Evolutionary conservation across 2,113 vertebrate genomes (phyloP).

Genomic region (Mustela lutreola): DNA sequence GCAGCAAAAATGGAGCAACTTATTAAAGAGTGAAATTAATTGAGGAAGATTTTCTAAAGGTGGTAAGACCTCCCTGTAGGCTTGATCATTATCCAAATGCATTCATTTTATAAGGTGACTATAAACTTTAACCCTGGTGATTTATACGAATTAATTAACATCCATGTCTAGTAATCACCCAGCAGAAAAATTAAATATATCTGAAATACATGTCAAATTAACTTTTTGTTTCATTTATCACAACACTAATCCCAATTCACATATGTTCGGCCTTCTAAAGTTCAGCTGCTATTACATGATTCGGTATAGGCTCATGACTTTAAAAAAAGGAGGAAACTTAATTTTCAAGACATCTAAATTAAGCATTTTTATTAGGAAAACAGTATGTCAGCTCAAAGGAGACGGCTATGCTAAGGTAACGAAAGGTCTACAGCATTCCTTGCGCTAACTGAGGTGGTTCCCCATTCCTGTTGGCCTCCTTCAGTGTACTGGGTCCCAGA

Average conservation of each 20-base stretch:
- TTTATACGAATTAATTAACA: slow-evolving; percentile 54
- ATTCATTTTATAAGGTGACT: slow-evolving; percentile 39
- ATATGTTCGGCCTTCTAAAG: slow-evolving; percentile 53
- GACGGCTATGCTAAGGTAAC: background rate
- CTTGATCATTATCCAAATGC: slow-evolving; percentile 1
- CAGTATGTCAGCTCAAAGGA: slow-evolving; percentile 34
- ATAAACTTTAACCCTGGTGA: slow-evolving; percentile 19
- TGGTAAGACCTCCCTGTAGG: background rate
- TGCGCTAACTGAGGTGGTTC: background rate
- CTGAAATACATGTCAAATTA: slow-evolving; percentile 60
- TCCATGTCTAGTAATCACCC: slow-evolving; percentile 50
- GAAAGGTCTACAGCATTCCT: background rate
- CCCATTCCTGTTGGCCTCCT: background rate
- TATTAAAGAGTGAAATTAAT: background rate
- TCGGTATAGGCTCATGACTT: background rate
- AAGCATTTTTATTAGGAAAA: slow-evolving; percentile 7
- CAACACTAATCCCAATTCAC: slow-evolving; percentile 54
- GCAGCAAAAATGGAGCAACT: background rate
- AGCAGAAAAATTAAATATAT: slow-evolving; percentile 63
- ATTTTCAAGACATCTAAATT: slow-evolving; percentile 57
- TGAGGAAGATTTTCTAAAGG: slow-evolving; percentile 20
- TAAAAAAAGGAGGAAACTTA: background rate
- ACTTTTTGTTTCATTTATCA: slow-evolving; percentile 72
- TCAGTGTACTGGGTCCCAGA: background rate
- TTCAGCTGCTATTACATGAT: slow-evolving; percentile 42